Evolutionary conservation across 2,113 vertebrate genomes (phyloP), one percentile per base, ranked within the genome.

Genomic region (Cyrtonyx montezumae): DNA sequence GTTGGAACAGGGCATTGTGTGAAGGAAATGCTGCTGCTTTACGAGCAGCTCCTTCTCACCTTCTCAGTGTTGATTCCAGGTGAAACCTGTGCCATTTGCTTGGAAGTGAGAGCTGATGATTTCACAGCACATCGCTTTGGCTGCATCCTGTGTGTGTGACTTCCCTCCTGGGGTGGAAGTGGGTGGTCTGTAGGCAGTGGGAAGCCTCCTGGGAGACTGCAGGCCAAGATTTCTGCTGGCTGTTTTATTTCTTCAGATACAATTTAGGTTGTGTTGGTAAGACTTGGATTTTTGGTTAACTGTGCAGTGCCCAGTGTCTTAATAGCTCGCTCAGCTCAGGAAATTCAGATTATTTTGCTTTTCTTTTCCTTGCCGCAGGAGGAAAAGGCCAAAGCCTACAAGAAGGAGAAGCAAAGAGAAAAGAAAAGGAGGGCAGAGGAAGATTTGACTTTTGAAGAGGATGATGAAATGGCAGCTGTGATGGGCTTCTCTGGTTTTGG

Each of bases 401-500:
- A 99, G 96, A 99, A 99, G 95, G 99, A 99, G 96, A 99, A 99
- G 94, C 98, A 98, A 97, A 98, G 98, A 96, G 99, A 99, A 97
- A 98, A 99, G 97, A 99, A 99, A 85, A 97, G 99, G 36, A 98
- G 98, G 85, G 99, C 99, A 0, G 99, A 99, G 88, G 99, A 99
- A 51, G 99, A 99, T 55, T 95, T 99, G 92, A 98, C 98, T 11
- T 98, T 99, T 34, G 99, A 99, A 96, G 99, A 99, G 55, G 98
- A 99, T 8, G 99, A 99, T 13, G 99, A 99, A 91, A 99, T 99
- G 99, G 99, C 99, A 32, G 99, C 99, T 19, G 98, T 99, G 80
- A 99, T 99, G 99, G 99, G 99, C 30, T 99, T 99, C 96, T 99
- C 99, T 48, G 99, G 99, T 12, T 99, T 99, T 0, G 98, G 99